Base-by-base conservation (phyloP, 1,140 invertebrate genomes). In the Goniozus legneri region DNA sequence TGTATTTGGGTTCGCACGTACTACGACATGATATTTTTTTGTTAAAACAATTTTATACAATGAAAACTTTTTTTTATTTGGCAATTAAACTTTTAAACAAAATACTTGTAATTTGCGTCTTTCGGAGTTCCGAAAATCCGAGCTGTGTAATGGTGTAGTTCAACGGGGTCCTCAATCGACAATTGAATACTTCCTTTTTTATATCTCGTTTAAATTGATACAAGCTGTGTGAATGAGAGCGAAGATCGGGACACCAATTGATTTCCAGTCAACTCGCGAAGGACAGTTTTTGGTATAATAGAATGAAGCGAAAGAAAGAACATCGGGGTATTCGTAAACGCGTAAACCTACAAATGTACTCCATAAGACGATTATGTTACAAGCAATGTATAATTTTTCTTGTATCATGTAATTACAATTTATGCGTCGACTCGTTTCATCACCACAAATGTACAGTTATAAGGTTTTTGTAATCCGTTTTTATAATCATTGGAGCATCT, bases 1-100 rank as follows among this genome's bases (percentile, higher is more conserved):
- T 61, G 57, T 61, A 61, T 60, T 61, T 59, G 57, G 47, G 30
- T 50, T 56, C 30, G 43, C 32, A 24, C 21, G 44, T 43, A 38
- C 43, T 16, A 34, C 37, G n/a, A n/a, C 48, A 42, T 46, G 40
- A 21, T 52, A 56, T 44, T 16, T 42, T 33, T 56, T 57, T 43
- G 41, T 22, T 33, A 38, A 55, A 48, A 48, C 32, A 47, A 47
- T n/a, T n/a, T n/a, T 12, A 27, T 27, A 6, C 24, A 27, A 27
- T 27, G n/a, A n/a, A 22, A 46, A 56, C 32, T 38, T 55, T 44
- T 50, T 40, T 45, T 47, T 33, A 41, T 10, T 44, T 39, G 15
- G 53, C 22, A 37, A 40, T 49, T 40, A 41, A 45, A 50, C 34
- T 56, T 43, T 45, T 38, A 30, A 31, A n/a, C n/a, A n/a, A n/a